Percentiles rank a stretch among this genome's conserved stretches.
These are phyloP conservation scores for Penaeus japonicus DNA, from an alignment of 1,140 invertebrate genomes.

Conservation along the genomic window DNA sequence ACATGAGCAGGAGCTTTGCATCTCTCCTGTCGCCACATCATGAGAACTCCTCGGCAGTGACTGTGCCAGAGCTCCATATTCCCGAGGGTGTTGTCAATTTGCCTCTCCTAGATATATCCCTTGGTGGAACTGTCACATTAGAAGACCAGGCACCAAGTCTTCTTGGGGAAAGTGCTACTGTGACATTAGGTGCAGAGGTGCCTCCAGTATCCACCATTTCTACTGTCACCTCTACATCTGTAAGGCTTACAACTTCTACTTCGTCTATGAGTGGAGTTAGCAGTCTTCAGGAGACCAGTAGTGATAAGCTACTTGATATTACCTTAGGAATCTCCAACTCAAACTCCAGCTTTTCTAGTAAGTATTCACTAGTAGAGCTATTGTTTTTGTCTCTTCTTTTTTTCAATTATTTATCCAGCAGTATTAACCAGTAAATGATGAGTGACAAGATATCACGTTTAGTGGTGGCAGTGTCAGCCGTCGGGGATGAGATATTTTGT, in stretches of 20 bases:
- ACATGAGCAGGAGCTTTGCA: conserved; percentile 16
- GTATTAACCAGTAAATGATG: too few species aligned
- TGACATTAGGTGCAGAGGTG: neutral
- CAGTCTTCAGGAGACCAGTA: conserved; percentile 25
- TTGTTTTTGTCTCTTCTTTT: neutral
- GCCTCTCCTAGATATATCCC: conserved; percentile 42
- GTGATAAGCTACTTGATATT: conserved; percentile 40
- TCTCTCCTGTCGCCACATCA: conserved; percentile 18
- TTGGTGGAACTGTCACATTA: conserved; percentile 43
- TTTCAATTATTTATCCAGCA: too few species aligned
- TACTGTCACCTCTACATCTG: neutral
- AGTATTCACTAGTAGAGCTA: neutral
- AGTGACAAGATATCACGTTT: too few species aligned
- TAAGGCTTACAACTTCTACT: neutral
- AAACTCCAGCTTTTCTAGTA: conserved; percentile 50
- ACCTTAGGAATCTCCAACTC: conserved; percentile 45
- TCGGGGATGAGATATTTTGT: too few species aligned
- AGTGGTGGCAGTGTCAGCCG: too few species aligned
- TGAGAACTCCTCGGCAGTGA: neutral
- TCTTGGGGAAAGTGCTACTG: neutral
- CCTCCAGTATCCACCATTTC: neutral
- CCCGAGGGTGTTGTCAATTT: conserved; percentile 34
- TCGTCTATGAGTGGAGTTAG: conserved; percentile 3
- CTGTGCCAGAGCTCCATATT: conserved; percentile 44
- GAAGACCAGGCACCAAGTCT: conserved; percentile 29